phyloP scores from a whole-genome alignment of 2,888 invertebrate species.

The Apocheima hispidaria region DNA sequence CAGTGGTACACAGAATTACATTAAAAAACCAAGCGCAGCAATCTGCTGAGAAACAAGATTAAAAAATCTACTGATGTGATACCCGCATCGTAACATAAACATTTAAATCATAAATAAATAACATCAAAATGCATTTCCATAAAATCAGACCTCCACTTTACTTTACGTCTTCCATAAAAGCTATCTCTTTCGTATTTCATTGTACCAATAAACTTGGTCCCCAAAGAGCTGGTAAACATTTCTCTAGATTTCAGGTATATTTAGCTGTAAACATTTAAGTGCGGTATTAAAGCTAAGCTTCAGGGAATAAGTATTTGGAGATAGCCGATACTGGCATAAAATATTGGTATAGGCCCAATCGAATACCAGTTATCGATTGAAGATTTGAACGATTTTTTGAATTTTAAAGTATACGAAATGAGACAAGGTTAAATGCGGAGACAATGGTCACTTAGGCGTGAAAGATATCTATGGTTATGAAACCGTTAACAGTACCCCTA shows the following conservation, averaged over 20 bases:
- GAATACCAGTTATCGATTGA: not conserved
- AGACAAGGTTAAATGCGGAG: too few relatives aligned
- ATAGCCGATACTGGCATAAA: not conserved
- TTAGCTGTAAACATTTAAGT: slow-evolving; percentile 26
- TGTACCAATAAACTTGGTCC: slow-evolving; percentile 19
- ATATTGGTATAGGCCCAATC: not conserved
- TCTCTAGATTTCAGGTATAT: slow-evolving; percentile 12
- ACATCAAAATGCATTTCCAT: slow-evolving; percentile 17
- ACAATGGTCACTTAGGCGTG: too few relatives aligned
- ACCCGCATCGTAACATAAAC: slow-evolving; percentile 1
- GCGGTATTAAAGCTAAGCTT: slow-evolving; percentile 26
- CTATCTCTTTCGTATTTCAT: slow-evolving; percentile 26
- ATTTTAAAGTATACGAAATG: too few relatives aligned
- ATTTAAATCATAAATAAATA: slow-evolving; percentile 2
- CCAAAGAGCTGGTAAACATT: slow-evolving; percentile 28
- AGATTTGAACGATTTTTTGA: not conserved
- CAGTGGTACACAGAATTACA: too few relatives aligned
- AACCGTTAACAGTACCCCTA: too few relatives aligned
- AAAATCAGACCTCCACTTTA: slow-evolving; percentile 21
- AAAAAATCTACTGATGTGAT: not conserved
- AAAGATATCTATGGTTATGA: not conserved
- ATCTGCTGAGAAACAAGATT: too few relatives aligned
- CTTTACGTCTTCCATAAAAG: slow-evolving; percentile 25
- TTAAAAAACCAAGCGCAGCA: too few relatives aligned
- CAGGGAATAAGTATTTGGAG: slow-evolving; percentile 15